phyloP scores from a whole-genome alignment of 2,797 vertebrate genomes.

The Balearica regulorum region DNA sequence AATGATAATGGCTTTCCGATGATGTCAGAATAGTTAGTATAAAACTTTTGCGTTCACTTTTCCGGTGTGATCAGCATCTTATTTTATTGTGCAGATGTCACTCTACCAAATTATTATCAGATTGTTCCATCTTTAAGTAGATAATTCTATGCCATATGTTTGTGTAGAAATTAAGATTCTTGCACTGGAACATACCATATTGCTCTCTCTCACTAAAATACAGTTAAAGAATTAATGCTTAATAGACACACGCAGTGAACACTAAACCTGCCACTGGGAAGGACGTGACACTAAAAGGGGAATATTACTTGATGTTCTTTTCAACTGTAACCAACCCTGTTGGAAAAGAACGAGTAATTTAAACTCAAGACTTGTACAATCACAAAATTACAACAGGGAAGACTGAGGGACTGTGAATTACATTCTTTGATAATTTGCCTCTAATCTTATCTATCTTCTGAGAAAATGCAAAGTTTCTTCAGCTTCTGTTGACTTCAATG shows the following conservation, averaged over 20 bases:
- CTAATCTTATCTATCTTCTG: neutral
- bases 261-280: neutral
- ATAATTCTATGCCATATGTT: conserved; percentile 60
- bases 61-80: conserved; percentile 57
- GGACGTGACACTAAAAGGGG: neutral
- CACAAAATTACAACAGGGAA: neutral
- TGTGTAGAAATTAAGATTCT: conserved; percentile 42
- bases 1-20: conserved; percentile 53
- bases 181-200: conserved; percentile 18
- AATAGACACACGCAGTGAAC: conserved; percentile 14
- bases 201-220: conserved; percentile 32
- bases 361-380: neutral
- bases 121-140: conserved; percentile 50
- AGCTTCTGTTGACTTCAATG: neutral
- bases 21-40: conserved; percentile 47
- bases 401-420: neutral
- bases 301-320: neutral
- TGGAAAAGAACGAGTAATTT: neutral
- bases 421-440: neutral
- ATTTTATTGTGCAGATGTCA: conserved; percentile 66
- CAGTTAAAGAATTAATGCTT: conserved; percentile 50
- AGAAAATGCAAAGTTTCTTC: neutral
- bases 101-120: conserved; percentile 42
- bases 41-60: conserved; percentile 45
- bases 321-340: neutral